Conservation (phyloP, 2,113 vertebrate species). For the Tyrannus savana region DNA sequence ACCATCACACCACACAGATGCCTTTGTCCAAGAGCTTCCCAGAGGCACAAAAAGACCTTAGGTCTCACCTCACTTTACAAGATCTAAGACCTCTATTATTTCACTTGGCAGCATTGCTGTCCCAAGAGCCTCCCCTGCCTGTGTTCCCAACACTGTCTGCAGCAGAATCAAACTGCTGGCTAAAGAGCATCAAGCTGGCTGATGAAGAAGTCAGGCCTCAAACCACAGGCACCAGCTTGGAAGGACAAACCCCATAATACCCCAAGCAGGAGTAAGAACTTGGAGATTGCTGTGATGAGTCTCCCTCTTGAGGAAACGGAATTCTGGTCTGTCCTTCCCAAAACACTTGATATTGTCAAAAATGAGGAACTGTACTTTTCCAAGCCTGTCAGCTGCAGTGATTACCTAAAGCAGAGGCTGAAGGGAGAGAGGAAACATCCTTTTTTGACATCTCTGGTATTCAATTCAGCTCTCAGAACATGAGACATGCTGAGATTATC, state of each 20-base stretch:
- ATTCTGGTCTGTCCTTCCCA: background rate
- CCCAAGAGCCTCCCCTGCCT: accelerated
- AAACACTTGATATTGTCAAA: background rate
- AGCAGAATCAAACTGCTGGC: background rate
- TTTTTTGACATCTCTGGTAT: background rate
- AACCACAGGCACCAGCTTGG: background rate
- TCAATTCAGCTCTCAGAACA: background rate
- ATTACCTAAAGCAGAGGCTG: background rate
- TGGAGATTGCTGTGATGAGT: background rate
- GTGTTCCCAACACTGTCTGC: background rate
- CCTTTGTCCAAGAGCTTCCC: background rate
- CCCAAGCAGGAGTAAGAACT: background rate
- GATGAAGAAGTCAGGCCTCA: background rate
- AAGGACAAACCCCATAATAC: background rate
- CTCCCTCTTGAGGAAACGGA: background rate
- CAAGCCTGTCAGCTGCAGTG: background rate
- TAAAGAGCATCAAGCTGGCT: background rate
- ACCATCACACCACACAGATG: background rate
- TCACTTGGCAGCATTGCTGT: no score
- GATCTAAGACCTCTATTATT: background rate
- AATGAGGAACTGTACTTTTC: background rate
- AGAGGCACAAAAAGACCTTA: background rate
- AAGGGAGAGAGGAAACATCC: background rate
- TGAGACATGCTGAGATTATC: background rate
- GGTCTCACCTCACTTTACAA: background rate